Base-by-base conservation (phyloP, 2,888 invertebrate genomes). In the Charanyca ferruginea region DNA sequence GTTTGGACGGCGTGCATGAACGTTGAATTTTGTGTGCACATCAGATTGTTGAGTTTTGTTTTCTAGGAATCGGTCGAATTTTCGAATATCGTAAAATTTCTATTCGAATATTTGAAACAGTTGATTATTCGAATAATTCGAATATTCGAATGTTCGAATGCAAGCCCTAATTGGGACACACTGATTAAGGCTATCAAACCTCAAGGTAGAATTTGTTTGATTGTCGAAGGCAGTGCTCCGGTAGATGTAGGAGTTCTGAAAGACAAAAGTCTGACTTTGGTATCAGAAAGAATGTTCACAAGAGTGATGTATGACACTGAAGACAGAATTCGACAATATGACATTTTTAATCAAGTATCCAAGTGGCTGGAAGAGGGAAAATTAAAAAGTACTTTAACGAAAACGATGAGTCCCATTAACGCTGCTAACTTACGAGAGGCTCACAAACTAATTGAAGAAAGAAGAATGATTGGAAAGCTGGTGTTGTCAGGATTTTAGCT, bases 211-310 rank as follows among this genome's bases (percentile, higher is more conserved):
- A 95, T 95, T 32, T 94, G 95, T 72, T 78, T 94, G 25, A 85
- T 95, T 48, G 95, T 94, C 0, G 94, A 95, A 53, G 90, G 92
- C 74, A 91, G 89, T 77, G 89, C 90, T 3, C 82, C 90, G 25
- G 90, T 94, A 4, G 92, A 94, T 69, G 62, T 94, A 42, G 88
- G 70, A 42, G 87, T 88, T 5, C 79, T 94, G 11, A 94, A 94
- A 79, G 92, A 91, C 1, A 95, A 95, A 80, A 94, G 95, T 73
- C 23, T 94, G 0, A 94, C 94, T 23, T 77, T 95, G 48, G 90
- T 90, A 0, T 91, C 89, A 9, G 95, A 94, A 86, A 90, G 90
- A 89, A 93, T 95, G 93, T 58, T 44, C 2, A 94, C 95, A 3
- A 91, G 92, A 73, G 83, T 92, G 7, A 93, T 91, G 80, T 94